Conservation (phyloP, 2,113 vertebrate species). For the Cyprinodon tularosa region DNA sequence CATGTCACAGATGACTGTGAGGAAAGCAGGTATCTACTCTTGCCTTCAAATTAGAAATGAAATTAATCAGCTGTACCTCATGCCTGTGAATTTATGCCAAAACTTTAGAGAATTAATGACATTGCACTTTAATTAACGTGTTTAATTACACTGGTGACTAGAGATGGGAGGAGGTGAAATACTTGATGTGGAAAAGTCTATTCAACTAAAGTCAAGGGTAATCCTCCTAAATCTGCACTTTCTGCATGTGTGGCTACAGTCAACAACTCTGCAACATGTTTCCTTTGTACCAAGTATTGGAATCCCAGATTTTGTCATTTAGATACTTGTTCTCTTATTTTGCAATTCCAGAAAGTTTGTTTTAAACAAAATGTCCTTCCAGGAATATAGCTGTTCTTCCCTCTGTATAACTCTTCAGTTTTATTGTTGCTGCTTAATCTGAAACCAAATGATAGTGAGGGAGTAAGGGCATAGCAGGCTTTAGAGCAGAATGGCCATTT, state of each 20-base stretch:
- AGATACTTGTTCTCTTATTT: not conserved
- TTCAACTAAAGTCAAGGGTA: conserved; percentile 46
- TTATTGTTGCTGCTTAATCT: not conserved
- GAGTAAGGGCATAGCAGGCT: not conserved
- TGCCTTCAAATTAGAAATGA: conserved; percentile 9
- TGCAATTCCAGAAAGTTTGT: not conserved
- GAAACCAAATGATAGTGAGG: not conserved
- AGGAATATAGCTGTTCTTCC: not conserved
- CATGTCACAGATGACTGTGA: conserved; percentile 12
- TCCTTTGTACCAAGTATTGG: not conserved
- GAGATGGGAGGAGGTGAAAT: conserved; percentile 45
- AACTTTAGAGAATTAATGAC: conserved; percentile 21
- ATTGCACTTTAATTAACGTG: conserved; percentile 63
- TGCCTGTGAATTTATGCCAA: conserved; percentile 8
- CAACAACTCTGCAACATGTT: conserved; percentile 34
- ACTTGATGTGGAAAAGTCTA: conserved; percentile 46
- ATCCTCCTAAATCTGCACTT: conserved; percentile 37
- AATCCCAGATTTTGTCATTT: not conserved
- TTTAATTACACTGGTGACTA: conserved; percentile 71
- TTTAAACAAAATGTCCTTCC: not conserved
- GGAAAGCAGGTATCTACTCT: conserved; percentile 18
- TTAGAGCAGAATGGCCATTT: not conserved
- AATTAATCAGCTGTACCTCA: conserved; percentile 16
- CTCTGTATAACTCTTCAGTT: not conserved
- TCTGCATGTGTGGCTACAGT: conserved; percentile 52